Evolutionary conservation across 2,113 vertebrate genomes (phyloP).

Genomic region (Gobius niger): DNA sequence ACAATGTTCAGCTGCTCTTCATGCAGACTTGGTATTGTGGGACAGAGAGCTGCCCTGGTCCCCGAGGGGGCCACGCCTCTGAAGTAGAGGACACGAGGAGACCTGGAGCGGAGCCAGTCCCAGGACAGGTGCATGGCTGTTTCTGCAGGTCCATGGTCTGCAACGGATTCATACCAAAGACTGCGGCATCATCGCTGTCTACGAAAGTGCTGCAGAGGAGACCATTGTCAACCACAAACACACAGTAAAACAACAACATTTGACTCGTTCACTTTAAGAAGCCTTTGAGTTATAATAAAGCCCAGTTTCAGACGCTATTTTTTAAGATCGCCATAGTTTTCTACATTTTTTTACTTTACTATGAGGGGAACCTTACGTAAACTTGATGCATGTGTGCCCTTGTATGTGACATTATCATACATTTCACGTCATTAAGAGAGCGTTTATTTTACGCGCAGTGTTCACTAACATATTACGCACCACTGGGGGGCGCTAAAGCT

Average conservation of each 20-base stretch:
- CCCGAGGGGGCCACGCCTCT: constrained; percentile 49
- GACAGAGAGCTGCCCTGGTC: constrained; percentile 37
- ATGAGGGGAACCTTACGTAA: no score
- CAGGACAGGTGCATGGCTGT: neutral
- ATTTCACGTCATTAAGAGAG: no score
- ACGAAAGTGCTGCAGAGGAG: neutral
- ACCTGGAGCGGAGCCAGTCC: constrained; percentile 7
- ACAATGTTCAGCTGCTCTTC: neutral
- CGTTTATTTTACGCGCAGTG: neutral
- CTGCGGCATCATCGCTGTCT: neutral
- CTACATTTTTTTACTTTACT: no score
- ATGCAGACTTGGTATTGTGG: neutral
- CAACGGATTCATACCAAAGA: neutral
- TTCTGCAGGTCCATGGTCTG: neutral
- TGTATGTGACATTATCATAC: no score
- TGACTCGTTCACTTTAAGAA: neutral
- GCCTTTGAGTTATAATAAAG: neutral
- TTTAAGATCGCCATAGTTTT: neutral
- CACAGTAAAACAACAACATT: neutral
- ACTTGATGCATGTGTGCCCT: no score
- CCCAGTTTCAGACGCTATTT: neutral
- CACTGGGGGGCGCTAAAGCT: constrained; percentile 26
- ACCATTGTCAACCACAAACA: neutral
- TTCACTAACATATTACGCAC: neutral
- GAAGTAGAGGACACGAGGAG: constrained; percentile 41